Percentiles rank a stretch among this genome's conserved stretches.
These are phyloP conservation scores for Tetrax tetrax DNA, from an alignment of 2,113 vertebrate genomes.

Conservation along the genomic window DNA sequence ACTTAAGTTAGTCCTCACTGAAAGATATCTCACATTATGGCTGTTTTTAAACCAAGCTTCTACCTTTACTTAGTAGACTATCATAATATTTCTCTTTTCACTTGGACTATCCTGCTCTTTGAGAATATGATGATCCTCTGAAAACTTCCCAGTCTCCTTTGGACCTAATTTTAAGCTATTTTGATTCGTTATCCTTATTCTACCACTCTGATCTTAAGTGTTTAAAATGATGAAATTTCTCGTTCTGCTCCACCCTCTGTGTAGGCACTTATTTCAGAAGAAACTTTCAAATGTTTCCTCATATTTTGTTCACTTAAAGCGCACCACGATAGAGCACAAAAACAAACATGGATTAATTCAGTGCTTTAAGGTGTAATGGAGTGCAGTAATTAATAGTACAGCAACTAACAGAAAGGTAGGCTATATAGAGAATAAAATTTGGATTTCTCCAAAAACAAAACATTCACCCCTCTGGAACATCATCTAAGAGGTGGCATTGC, in stretches of 20 bases:
- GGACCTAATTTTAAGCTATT: background rate
- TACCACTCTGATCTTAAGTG: background rate
- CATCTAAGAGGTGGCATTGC: background rate
- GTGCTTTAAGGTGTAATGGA: rapidly evolving
- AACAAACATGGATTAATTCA: background rate
- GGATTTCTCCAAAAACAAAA: background rate
- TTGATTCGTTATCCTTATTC: background rate
- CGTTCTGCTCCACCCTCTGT: background rate
- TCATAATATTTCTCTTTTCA: background rate
- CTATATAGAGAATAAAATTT: background rate
- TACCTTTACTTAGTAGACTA: background rate
- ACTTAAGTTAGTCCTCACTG: background rate
- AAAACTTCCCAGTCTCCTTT: background rate
- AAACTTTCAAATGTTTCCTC: background rate
- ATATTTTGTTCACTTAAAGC: background rate
- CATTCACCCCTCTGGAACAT: background rate
- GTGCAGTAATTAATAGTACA: background rate
- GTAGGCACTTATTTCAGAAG: background rate
- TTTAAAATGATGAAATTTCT: background rate
- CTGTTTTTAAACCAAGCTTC: background rate
- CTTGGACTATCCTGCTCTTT: background rate
- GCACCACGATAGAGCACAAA: background rate
- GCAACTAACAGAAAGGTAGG: background rate
- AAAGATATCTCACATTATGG: background rate
- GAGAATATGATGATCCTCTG: background rate